Evolutionary conservation across 2,113 vertebrate species (phyloP).

Genomic region (Turnix velox): DNA sequence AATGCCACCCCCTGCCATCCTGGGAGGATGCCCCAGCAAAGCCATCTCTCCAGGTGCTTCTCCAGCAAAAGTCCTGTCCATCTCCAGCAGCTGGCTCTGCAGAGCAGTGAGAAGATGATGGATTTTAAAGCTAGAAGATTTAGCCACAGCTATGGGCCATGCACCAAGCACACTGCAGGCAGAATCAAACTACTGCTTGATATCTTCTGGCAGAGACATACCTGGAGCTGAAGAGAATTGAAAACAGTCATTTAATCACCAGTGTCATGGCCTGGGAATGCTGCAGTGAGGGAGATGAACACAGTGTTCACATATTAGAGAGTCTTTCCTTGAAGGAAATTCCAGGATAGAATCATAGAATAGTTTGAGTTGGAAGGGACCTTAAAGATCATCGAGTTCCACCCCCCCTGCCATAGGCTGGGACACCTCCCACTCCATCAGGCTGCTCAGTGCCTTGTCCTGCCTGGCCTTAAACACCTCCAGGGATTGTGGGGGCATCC

Average conservation of each 20-base stretch:
- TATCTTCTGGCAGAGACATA: background rate
- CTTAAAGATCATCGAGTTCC: no score
- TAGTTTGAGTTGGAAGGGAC: no score
- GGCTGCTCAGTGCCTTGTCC: no score
- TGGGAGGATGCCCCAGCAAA: background rate
- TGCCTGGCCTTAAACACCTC: no score
- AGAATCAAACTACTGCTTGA: background rate
- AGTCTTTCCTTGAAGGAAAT: background rate
- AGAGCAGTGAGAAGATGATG: background rate
- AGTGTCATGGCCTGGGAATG: background rate
- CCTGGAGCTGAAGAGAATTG: background rate
- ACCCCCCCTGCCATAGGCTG: no score
- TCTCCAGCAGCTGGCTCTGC: background rate
- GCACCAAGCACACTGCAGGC: background rate
- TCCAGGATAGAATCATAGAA: no score
- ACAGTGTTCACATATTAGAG: accelerated
- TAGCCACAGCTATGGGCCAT: background rate
- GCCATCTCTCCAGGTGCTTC: background rate
- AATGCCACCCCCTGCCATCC: background rate
- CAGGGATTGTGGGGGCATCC: no score
- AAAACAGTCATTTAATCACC: background rate
- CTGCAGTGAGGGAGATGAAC: background rate
- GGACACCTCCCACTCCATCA: no score
- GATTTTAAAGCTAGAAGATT: background rate
- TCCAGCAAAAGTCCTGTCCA: background rate